phyloP scores from a whole-genome alignment of 1,140 invertebrate genomes.

The Parapsyche elsis region DNA sequence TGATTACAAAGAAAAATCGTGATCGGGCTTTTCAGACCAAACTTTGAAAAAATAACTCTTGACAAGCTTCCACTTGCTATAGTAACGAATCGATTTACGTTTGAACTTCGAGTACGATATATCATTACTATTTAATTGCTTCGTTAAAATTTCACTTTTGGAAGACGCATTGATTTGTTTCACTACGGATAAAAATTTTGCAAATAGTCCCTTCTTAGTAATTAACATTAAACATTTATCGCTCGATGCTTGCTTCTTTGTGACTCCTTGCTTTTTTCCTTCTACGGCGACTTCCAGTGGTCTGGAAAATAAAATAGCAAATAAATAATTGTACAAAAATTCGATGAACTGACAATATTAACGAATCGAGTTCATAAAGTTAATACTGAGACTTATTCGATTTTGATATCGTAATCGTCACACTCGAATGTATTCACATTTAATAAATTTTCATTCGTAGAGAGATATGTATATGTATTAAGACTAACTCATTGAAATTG shows the following conservation, averaged over 20 bases:
- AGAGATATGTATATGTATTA: too few relatives aligned
- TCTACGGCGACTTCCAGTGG: constrained; percentile 79
- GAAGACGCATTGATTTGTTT: constrained; percentile 45
- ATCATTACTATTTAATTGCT: neutral
- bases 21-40: neutral
- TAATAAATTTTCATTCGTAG: too few relatives aligned
- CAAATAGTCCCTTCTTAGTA: constrained; percentile 74
- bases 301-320: constrained; percentile 64
- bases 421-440: too few relatives aligned
- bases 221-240: constrained; percentile 69
- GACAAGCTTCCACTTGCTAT: neutral
- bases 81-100: neutral
- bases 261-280: constrained; percentile 83
- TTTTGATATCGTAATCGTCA: neutral
- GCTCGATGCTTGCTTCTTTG: constrained; percentile 75
- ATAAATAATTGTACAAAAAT: constrained; percentile 7
- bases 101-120: constrained; percentile 11
- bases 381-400: neutral
- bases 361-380: too few relatives aligned
- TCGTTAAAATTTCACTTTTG: neutral
- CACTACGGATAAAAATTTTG: constrained; percentile 68
- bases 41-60: constrained; percentile 20
- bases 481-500: too few relatives aligned
- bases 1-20: neutral
- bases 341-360: neutral